phyloP scores from a whole-genome alignment of 2,113 vertebrate species.

The Thalassoma bifasciatum region DNA sequence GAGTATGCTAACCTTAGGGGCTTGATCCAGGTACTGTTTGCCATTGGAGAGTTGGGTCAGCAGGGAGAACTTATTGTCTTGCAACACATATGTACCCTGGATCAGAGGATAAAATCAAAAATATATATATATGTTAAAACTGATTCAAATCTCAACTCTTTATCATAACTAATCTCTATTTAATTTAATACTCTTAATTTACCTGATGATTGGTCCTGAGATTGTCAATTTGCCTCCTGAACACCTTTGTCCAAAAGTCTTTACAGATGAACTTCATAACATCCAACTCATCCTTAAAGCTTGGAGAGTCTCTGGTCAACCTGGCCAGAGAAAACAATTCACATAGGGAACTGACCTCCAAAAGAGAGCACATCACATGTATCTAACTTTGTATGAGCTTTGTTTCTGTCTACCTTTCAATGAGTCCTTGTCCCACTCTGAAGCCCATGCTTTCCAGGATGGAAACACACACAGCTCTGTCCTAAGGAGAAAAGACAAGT shows the following conservation, averaged over 20 bases:
- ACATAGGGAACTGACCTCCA: background rate
- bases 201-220: constrained; percentile 92
- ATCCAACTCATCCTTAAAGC: constrained; percentile 90
- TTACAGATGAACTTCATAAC: constrained; percentile 90
- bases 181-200: background rate
- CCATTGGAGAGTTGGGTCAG: constrained; percentile 84
- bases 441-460: constrained; percentile 89
- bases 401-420: constrained; percentile 82
- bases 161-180: no score
- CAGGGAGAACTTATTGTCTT: constrained; percentile 87
- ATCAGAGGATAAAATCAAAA: background rate
- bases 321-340: constrained; percentile 61
- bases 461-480: constrained; percentile 81
- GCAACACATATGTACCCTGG: constrained; percentile 89
- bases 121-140: no score
- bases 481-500: constrained; percentile 64
- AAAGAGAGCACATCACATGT: background rate
- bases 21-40: constrained; percentile 88
- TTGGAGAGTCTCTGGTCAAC: constrained; percentile 84
- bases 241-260: constrained; percentile 89
- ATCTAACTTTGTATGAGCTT: background rate
- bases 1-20: constrained; percentile 83
- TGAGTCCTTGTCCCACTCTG: constrained; percentile 89
- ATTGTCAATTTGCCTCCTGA: constrained; percentile 89
- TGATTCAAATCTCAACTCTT: no score